A percentile compares a stretch with the other conserved stretches of the same genome.
Evolutionary conservation across 2,888 invertebrate species (phyloP).

Genomic region (Limnephilus marmoratus): DNA sequence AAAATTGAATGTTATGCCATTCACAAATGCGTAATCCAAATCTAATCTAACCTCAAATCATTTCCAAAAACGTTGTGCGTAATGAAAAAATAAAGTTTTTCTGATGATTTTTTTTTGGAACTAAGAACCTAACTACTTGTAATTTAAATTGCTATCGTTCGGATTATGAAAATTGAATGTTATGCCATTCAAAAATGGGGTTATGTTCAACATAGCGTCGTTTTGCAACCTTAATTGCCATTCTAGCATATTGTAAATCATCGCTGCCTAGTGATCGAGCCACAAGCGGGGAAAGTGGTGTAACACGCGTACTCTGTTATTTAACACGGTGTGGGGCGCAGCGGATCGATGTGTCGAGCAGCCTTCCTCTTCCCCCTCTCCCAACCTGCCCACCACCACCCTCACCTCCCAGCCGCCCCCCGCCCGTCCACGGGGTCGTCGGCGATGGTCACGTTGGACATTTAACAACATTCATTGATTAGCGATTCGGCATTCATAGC

Average conservation of each 20-base stretch:
- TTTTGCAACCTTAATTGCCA: background rate
- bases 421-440: background rate
- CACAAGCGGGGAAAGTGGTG: slow-evolving; percentile 30
- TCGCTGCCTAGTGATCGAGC: background rate
- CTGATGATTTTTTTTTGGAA: no score
- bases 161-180: no score
- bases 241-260: background rate
- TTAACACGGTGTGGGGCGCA: slow-evolving; percentile 46
- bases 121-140: no score
- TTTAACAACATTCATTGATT: slow-evolving; percentile 52
- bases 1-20: no score
- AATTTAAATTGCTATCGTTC: no score
- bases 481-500: background rate
- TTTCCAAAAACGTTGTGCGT: no score
- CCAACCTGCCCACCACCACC: background rate
- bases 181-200: no score
- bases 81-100: no score
- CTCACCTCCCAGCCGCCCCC: background rate
- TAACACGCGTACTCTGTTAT: slow-evolving; percentile 40
- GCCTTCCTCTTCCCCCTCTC: slow-evolving; percentile 15
- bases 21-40: no score
- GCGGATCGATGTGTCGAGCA: slow-evolving; percentile 52
- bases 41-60: no score
- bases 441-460: slow-evolving; percentile 17
- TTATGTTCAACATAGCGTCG: background rate